These are phyloP conservation scores for Drosophila nannoptera DNA, from an alignment of 1,140 invertebrate genomes.

Conservation along the genomic window DNA sequence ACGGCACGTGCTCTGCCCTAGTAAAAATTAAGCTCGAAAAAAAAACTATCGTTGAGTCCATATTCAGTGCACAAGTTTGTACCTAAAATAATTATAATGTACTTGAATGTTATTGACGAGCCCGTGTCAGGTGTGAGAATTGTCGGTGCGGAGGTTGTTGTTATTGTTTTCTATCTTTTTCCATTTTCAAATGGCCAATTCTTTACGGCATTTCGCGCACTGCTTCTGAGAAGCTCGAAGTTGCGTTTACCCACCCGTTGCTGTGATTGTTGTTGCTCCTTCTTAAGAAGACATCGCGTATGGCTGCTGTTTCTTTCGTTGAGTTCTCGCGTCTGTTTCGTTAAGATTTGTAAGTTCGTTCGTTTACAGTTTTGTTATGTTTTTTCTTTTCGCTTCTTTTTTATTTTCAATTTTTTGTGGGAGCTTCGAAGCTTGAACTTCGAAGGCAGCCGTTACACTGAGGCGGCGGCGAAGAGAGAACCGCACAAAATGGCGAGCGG, in stretches of 20 bases:
- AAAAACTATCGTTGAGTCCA: slow-evolving; percentile 21
- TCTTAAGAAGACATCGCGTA: slow-evolving; percentile 27
- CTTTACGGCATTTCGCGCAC: background rate
- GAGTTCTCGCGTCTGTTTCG: slow-evolving; percentile 23
- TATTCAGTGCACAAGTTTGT: slow-evolving; percentile 14
- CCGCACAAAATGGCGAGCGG: slow-evolving; percentile 36
- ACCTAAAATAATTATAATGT: slow-evolving; percentile 10
- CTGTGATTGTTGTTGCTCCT: slow-evolving; percentile 12
- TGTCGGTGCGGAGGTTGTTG: background rate
- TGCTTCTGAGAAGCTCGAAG: background rate
- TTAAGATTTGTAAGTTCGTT: slow-evolving; percentile 11
- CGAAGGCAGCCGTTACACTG: slow-evolving; percentile 72
- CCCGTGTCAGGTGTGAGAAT: slow-evolving; percentile 32
- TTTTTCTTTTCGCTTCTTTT: slow-evolving; percentile 1
- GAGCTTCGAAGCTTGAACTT: slow-evolving; percentile 62
- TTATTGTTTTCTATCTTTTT: background rate
- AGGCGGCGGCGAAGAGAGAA: slow-evolving; percentile 43
- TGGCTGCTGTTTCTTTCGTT: slow-evolving; percentile 15
- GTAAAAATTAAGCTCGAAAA: slow-evolving; percentile 20
- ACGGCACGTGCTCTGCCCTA: background rate
- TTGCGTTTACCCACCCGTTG: slow-evolving; percentile 28
- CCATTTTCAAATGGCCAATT: no score
- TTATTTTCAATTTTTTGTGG: slow-evolving; percentile 11
- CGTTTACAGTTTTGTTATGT: background rate
- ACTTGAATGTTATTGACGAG: slow-evolving; percentile 23